Evolutionary conservation across 2,113 vertebrate species (phyloP), one percentile per base, ranked within the genome.

Genomic region (Calidris pugnax): DNA sequence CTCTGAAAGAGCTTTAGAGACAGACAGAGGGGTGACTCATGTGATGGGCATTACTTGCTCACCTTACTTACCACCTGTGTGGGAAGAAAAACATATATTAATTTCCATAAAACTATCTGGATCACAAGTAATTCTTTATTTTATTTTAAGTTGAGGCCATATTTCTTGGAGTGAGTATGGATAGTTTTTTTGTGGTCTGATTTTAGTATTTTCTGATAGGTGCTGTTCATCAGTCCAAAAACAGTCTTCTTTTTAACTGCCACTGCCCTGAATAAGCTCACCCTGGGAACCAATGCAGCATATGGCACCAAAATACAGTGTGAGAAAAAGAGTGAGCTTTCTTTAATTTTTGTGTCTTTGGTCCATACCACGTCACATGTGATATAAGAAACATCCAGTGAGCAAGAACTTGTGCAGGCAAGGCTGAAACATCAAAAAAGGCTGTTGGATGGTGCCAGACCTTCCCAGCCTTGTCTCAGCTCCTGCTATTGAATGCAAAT

Each of bases 401-500:
- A 86, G 19, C 22, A 77, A 84, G 37, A 66, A 85, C 67, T 80
- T 73, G 82, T 86, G 57, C 3, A 2, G 67, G 59, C 90, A 90
- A 86, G 55, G 63, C 26, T 76, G 53, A 69, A 86, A 94, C 71
- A 89, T 88, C 79, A 86, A 87, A 96, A 90, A 48, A 68, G 4
- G 14, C 43, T 76, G 39, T 68, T 24, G 14, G 16, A 79, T 56
- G 48, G 41, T 90, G 85, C 53, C 76, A 90, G 33, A 86, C 17
- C 67, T 92, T 80, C 19, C 63, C 0, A 2, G 63, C 41, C 83
- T 90, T 92, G 78, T 74, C 50, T 94, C 45, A 90, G 41, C 47
- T 90, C 74, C 94, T 20, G 24, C 78, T 90, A 77, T 77, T 95
- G 87, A 86, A 76, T 86, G 83, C 28, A 94, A 95, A 94, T 62